Evolutionary conservation across 2,797 vertebrate genomes (phyloP).

Genomic region (Acanthurus leucopareius): DNA sequence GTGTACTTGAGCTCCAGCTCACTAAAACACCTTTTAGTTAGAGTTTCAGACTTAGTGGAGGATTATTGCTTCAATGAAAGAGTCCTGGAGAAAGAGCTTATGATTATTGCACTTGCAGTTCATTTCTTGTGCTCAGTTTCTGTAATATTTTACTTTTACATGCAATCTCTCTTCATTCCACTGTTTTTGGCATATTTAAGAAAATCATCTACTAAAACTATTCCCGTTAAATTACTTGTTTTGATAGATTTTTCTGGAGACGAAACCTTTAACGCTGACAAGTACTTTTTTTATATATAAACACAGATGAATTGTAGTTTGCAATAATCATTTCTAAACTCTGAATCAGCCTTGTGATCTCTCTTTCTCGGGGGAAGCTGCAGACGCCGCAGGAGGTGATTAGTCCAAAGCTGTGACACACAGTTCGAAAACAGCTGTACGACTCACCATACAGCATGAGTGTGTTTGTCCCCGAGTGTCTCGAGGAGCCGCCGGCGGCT

Average conservation of each 20-base stretch:
- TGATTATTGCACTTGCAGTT: conserved; percentile 35
- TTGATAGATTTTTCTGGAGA: neutral
- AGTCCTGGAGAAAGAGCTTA: conserved; percentile 37
- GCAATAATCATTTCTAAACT: conserved; percentile 30
- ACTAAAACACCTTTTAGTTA: conserved; percentile 55
- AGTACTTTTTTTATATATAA: conserved; percentile 7
- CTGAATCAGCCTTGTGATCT: conserved; percentile 44
- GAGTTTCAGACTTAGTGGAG: conserved; percentile 68
- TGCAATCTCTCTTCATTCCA: neutral
- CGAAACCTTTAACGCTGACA: neutral
- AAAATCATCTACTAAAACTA: neutral
- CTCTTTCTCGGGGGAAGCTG: conserved; percentile 35
- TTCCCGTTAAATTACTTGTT: neutral
- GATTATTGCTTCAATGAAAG: conserved; percentile 56
- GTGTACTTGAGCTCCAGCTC: conserved; percentile 52
- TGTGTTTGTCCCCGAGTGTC: conserved; percentile 56
- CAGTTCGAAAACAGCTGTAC: conserved; percentile 64
- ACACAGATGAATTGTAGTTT: conserved; percentile 26
- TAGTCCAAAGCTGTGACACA: conserved; percentile 57
- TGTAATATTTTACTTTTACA: neutral
- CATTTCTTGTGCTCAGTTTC: neutral
- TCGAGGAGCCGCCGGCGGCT: conserved; percentile 63
- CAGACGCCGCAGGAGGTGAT: conserved; percentile 53
- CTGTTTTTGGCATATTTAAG: neutral
- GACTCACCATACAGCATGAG: conserved; percentile 52